Evolutionary conservation across 2,113 vertebrate genomes (phyloP), one percentile per base, ranked within the genome.

Genomic region (Periophthalmus modestus): DNA sequence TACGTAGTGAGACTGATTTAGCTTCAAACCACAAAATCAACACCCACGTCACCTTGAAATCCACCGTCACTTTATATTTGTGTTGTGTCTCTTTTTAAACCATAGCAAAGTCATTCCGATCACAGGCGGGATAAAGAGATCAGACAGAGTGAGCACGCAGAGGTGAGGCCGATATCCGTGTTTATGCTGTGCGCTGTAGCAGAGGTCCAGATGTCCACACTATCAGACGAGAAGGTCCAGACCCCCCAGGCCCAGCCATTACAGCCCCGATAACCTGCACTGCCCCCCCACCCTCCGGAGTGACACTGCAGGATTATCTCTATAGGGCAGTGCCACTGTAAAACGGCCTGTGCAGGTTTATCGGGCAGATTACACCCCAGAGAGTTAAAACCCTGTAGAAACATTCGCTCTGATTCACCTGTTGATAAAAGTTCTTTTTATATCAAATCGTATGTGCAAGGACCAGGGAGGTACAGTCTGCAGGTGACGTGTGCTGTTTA

Each of bases 301-400:
- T 89, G 85, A 84, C 81, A 84, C 77, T 78, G 79, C 77, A 57
- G 80, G 88, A 90, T 90, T 89, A 87, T 87, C 82, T 85, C 65
- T 79, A 75, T 50, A 24, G 70, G 36, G 57, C 24, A 83, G 68
- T 86, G 79, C 72, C 78, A 83, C 87, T 86, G 78, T 85, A 84
- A 82, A 88, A 85, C 75, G 71, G 62, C 58, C 74, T 82, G 73
- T 81, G 73, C 69, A 78, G 81, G 74, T 87, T 85, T 83, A 83
- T 88, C 83, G 71, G 73, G 78, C 55, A 86, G 85, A 88, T 88
- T 84, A 86, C 70, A 83, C 84, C 73, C 74, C 72, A 63, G 2
- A 4, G 50, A 86, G 75, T 58, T 46, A 82, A 77, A 82, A 72
- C 68, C 34, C 63, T 13, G 2, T 74, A 72, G 73, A 66, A 80